Evolutionary conservation across 2,113 vertebrate genomes (phyloP).

Genomic region (Cyprinus carpio): DNA sequence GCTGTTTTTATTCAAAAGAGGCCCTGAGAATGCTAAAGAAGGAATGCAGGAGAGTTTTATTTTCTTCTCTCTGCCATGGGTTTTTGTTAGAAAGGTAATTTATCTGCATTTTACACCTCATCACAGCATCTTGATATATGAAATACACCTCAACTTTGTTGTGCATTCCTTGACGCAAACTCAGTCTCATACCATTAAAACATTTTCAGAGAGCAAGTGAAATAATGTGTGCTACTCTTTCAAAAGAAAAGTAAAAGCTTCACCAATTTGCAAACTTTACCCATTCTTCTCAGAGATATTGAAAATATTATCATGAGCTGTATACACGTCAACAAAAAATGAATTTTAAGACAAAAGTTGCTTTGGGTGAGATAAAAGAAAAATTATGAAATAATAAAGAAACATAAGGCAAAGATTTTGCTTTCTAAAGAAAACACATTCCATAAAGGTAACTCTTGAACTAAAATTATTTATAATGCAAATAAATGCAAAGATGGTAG

Average conservation of each 20-base stretch:
- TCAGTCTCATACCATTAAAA: conserved; percentile 14
- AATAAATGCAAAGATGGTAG: background rate
- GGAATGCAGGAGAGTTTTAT: conserved; percentile 31
- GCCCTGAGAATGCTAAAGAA: conserved; percentile 18
- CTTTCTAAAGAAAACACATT: background rate
- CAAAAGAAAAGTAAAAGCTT: conserved; percentile 21
- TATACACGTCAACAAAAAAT: background rate
- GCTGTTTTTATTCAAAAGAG: conserved; percentile 36
- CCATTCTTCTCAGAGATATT: background rate
- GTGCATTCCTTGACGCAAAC: conserved; percentile 40
- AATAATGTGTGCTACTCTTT: conserved; percentile 20
- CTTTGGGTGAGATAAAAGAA: background rate
- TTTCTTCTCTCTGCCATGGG: conserved; percentile 15
- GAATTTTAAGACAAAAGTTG: background rate
- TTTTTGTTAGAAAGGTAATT: conserved; percentile 43
- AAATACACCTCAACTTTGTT: conserved; percentile 5
- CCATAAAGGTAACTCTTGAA: background rate
- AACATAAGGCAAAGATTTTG: background rate
- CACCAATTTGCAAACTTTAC: background rate
- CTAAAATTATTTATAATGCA: background rate
- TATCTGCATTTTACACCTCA: conserved; percentile 48
- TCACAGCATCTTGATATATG: conserved; percentile 32
- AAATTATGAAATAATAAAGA: background rate
- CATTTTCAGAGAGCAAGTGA: conserved; percentile 2
- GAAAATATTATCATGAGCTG: background rate